phyloP scores from a whole-genome alignment of 2,888 invertebrate genomes.

The Caenorhabditis sinica region DNA sequence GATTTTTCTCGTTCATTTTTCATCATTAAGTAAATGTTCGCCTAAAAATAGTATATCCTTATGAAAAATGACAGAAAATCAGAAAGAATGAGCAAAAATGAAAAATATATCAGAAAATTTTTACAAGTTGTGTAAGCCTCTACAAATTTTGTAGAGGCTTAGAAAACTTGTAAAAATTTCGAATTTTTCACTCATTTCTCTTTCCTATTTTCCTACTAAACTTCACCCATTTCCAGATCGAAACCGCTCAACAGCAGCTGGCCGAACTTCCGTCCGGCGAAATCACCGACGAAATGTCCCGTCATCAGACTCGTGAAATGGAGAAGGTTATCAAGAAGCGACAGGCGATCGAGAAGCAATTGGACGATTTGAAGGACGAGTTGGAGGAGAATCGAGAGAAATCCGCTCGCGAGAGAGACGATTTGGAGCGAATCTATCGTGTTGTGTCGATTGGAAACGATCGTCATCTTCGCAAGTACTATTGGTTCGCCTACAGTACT shows the following conservation, averaged over 20 bases:
- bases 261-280: constrained; percentile 28
- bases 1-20: too few species aligned
- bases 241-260: constrained; percentile 22
- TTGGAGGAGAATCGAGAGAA: constrained; percentile 48
- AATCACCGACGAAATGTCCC: constrained; percentile 41
- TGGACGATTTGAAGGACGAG: constrained; percentile 40
- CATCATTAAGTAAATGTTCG: too few species aligned
- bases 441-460: constrained; percentile 69
- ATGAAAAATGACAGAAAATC: too few species aligned
- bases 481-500: constrained; percentile 69
- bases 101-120: too few species aligned
- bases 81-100: too few species aligned
- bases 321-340: constrained; percentile 16
- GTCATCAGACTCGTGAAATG: constrained; percentile 28
- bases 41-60: too few species aligned
- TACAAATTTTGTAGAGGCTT: too few species aligned
- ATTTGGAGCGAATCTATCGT: constrained; percentile 56
- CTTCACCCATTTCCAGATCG: constrained; percentile 36
- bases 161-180: too few species aligned
- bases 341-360: constrained; percentile 14
- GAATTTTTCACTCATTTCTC: too few species aligned
- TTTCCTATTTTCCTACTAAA: not conserved
- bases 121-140: too few species aligned
- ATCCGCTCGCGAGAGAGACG: constrained; percentile 43
- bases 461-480: constrained; percentile 72